Evolutionary conservation across 2,797 vertebrate species (phyloP), one percentile per base, ranked within the genome.

Genomic region (Glyptemys insculpta): DNA sequence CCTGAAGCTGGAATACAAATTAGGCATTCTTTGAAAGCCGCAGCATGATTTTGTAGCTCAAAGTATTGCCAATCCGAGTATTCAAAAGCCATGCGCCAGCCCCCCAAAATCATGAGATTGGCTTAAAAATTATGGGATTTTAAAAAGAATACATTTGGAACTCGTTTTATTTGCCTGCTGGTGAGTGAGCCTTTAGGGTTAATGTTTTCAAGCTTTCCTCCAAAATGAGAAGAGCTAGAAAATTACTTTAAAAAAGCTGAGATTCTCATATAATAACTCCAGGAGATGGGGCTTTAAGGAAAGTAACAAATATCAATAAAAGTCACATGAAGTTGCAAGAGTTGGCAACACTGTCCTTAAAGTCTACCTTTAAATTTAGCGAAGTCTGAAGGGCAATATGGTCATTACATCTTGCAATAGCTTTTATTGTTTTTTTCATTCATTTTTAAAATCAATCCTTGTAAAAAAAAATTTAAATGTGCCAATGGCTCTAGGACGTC

Each of bases 81-180:
- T 89, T 88, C 94, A 94, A 37, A 93, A 80, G 86, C 93, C 14
- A 34, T 29, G 62, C n/a, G 34, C 57, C 54, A 78, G 95, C 93
- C 0, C 91, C 94, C 96, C 52, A 91, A 92, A 93, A 95, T 94
- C 15, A 92, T 1, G 44, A 93, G 85, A 90, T 84, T 54, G 92
- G 80, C 54, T 62, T 65, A n/a, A 65, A 65, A 62, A 57, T 14
- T 29, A 29, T 57, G 56, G 27, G 27, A 57, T 57, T 57, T 57
- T 12, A 12, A 57, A 65, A 65, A 65, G 31, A n/a, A 65, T n/a
- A n/a, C 19, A 19, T 65, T 65, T 34, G 15, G 16, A 65, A 65
- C 34, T 62, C 31, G n/a, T n/a, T 65, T 65, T 65, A 65, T 65
- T 65, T 18, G 62, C 34, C 34, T 65, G 34, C 8, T 65, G 16